Evolutionary conservation across 2,113 vertebrate species (phyloP).

Genomic region (Diadophis punctatus): DNA sequence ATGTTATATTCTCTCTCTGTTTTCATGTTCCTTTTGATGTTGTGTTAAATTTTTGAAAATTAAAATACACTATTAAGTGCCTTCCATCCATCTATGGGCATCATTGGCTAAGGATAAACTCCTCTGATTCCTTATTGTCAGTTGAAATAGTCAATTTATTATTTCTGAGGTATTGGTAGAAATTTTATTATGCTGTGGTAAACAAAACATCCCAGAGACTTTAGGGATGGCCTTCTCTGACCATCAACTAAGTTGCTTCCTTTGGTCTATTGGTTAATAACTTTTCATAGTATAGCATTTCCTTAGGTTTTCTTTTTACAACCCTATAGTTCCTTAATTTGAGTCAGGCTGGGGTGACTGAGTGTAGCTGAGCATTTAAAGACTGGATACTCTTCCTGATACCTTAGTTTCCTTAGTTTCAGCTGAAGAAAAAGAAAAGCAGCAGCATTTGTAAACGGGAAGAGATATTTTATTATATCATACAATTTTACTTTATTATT

Average conservation of each 20-base stretch:
- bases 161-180: constrained; percentile 23
- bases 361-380: background rate
- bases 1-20: background rate
- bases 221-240: constrained; percentile 34
- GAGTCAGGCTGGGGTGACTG: background rate
- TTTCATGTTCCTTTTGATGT: background rate
- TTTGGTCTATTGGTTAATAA: constrained; percentile 65
- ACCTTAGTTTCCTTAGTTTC: constrained; percentile 50
- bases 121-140: background rate
- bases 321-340: background rate
- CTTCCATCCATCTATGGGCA: background rate
- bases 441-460: constrained; percentile 26
- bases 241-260: constrained; percentile 65
- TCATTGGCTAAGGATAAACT: background rate
- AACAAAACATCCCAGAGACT: constrained; percentile 33
- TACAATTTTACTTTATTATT: constrained; percentile 11
- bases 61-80: background rate
- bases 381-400: background rate
- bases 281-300: constrained; percentile 57
- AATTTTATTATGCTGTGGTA: constrained; percentile 52
- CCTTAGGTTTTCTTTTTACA: constrained; percentile 44
- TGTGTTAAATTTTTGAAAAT: background rate
- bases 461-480: constrained; percentile 40
- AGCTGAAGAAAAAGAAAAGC: constrained; percentile 54
- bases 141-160: background rate